Conservation (phyloP, 1,140 invertebrate species). For the Hypsibius dujardini region DNA sequence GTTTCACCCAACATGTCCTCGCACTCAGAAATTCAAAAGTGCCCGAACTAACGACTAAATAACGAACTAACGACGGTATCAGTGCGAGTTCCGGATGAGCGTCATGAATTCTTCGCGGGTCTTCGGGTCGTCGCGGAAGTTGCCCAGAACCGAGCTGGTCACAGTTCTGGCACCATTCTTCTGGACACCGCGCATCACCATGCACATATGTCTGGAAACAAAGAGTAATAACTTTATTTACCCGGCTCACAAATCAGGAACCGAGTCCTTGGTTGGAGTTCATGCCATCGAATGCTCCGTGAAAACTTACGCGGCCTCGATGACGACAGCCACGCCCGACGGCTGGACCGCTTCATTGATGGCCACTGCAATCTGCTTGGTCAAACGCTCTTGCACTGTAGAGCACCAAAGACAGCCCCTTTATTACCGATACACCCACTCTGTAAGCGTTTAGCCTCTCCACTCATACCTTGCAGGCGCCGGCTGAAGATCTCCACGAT, state of each 20-base stretch:
- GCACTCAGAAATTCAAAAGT: no score
- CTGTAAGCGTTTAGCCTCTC: no score
- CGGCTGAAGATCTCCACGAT: slow-evolving; percentile 93
- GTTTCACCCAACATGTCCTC: no score
- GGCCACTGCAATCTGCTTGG: slow-evolving; percentile 91
- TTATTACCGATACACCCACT: slow-evolving; percentile 6
- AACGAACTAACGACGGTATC: no score
- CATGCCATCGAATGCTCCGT: slow-evolving; percentile 14
- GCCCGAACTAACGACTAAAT: no score
- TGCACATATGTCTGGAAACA: slow-evolving; percentile 90
- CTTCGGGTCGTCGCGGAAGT: slow-evolving; percentile 92
- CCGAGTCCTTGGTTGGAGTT: no score
- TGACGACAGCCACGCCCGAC: slow-evolving; percentile 84
- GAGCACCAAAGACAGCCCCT: slow-evolving; percentile 19
- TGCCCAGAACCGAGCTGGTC: slow-evolving; percentile 96
- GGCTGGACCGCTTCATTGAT: slow-evolving; percentile 90
- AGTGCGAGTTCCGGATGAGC: slow-evolving; percentile 39
- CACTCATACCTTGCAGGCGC: slow-evolving; percentile 54
- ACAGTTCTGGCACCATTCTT: slow-evolving; percentile 98
- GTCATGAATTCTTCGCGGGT: slow-evolving; percentile 93
- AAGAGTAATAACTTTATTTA: slow-evolving; percentile 1
- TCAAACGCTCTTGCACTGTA: slow-evolving; percentile 83
- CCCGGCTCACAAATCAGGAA: no score
- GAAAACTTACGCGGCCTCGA: slow-evolving; percentile 87
- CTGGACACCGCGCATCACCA: slow-evolving; percentile 99